phyloP scores from a whole-genome alignment of 2,888 invertebrate genomes.

The Drosophila algonquin region DNA sequence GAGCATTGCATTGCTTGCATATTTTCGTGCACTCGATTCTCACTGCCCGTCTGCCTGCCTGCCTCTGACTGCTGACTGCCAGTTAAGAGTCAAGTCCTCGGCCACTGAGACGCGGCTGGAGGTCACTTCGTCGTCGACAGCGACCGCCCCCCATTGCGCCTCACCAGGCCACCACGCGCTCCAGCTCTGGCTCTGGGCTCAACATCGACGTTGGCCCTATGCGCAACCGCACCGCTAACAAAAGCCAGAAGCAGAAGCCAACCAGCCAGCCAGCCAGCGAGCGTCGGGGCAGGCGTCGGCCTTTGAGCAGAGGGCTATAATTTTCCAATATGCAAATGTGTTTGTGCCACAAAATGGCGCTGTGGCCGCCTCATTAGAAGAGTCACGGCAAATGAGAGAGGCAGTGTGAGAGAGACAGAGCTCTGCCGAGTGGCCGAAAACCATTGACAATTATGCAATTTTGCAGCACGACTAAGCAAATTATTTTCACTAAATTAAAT shows the following conservation, averaged over 20 bases:
- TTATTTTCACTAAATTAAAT: conserved; percentile 81
- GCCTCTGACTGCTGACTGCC: conserved; percentile 33
- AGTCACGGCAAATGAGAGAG: conserved; percentile 7
- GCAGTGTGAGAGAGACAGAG: neutral
- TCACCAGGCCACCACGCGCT: conserved; percentile 83
- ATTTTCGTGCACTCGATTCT: conserved; percentile 58
- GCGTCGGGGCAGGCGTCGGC: conserved; percentile 44
- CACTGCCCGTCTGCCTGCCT: conserved; percentile 29
- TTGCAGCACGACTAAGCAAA: conserved; percentile 78
- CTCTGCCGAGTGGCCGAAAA: conserved; percentile 43
- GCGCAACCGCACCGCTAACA: conserved; percentile 74
- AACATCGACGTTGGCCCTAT: conserved; percentile 62
- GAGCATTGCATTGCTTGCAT: conserved; percentile 53
- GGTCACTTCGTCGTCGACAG: conserved; percentile 66
- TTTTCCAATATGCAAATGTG: conserved; percentile 78
- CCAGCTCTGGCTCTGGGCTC: neutral
- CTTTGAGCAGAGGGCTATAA: conserved; percentile 58
- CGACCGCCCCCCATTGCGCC: conserved; percentile 70
- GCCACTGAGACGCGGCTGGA: conserved; percentile 70
- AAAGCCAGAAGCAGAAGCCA: conserved; percentile 63
- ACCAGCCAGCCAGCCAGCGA: conserved; percentile 5
- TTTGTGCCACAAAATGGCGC: conserved; percentile 73
- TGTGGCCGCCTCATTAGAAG: conserved; percentile 47
- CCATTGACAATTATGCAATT: conserved; percentile 74
- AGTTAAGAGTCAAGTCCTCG: conserved; percentile 72